Evolutionary conservation across 2,113 vertebrate species (phyloP).

Genomic region (Illadopsis cleaveri): DNA sequence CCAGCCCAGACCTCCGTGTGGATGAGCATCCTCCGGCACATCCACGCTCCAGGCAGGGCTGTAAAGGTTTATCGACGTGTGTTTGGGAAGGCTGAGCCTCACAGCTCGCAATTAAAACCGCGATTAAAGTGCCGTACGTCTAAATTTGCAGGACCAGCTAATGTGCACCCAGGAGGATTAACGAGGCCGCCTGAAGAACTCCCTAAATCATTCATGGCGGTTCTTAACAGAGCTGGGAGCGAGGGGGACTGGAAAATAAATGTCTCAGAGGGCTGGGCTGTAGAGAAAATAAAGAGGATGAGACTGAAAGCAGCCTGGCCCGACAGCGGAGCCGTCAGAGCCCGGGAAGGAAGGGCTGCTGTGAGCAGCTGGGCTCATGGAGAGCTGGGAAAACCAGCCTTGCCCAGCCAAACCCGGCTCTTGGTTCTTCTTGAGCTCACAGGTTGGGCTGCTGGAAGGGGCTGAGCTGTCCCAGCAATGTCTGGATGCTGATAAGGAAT

Average conservation of each 20-base stretch:
- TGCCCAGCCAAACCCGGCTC: neutral
- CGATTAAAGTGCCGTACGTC: constrained; percentile 12
- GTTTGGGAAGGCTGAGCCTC: neutral
- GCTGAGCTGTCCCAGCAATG: neutral
- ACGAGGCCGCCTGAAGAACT: neutral
- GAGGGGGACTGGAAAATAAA: neutral
- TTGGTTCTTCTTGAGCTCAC: neutral
- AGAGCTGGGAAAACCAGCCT: neutral
- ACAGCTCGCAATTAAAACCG: constrained; percentile 3
- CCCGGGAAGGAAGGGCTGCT: neutral
- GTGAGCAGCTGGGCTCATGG: neutral
- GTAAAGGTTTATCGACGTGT: neutral
- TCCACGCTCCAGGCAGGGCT: neutral
- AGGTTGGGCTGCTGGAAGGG: neutral
- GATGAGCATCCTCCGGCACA: neutral
- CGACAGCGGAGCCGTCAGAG: accelerated
- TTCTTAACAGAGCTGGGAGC: neutral
- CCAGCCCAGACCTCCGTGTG: accelerated
- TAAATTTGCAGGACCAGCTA: constrained; percentile 30
- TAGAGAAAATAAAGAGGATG: neutral
- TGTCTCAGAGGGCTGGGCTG: neutral
- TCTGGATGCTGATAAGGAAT: neutral
- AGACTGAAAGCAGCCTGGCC: neutral
- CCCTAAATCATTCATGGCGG: neutral
- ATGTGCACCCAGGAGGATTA: constrained; percentile 13